Conservation (phyloP, 2,113 vertebrate genomes). For the Syngnathus typhle region DNA sequence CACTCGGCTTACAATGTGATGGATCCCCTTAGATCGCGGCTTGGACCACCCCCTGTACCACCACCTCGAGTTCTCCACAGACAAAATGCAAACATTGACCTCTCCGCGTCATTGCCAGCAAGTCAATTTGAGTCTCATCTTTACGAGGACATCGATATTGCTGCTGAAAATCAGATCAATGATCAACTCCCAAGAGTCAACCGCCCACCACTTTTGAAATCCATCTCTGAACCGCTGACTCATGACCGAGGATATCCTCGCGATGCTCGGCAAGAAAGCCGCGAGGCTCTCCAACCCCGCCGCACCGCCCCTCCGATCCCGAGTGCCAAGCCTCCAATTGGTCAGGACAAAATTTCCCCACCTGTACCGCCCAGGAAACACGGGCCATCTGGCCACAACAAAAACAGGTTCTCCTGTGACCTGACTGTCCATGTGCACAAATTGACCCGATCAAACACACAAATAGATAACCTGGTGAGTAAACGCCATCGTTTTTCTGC, state of each 20-base stretch:
- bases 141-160: neutral
- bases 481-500: neutral
- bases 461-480: conserved; percentile 46
- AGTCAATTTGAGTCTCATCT: neutral
- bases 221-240: neutral
- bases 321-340: neutral
- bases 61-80: neutral
- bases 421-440: neutral
- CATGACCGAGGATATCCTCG: neutral
- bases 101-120: conserved; percentile 12
- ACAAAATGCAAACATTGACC: neutral
- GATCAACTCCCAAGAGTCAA: neutral
- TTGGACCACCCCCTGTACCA: neutral
- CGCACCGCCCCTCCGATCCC: neutral
- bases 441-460: conserved; percentile 43
- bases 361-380: conserved; percentile 43
- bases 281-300: neutral
- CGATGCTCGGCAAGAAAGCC: neutral
- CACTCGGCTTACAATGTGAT: conserved; percentile 26
- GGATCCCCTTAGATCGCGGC: conserved; percentile 22
- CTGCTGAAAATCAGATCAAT: neutral
- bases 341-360: conserved; percentile 21
- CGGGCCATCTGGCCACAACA: rapidly evolving
- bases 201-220: neutral
- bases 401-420: conserved; percentile 28